Base-by-base conservation (phyloP, 2,797 vertebrate species). In the Adrianichthys oophorus region DNA sequence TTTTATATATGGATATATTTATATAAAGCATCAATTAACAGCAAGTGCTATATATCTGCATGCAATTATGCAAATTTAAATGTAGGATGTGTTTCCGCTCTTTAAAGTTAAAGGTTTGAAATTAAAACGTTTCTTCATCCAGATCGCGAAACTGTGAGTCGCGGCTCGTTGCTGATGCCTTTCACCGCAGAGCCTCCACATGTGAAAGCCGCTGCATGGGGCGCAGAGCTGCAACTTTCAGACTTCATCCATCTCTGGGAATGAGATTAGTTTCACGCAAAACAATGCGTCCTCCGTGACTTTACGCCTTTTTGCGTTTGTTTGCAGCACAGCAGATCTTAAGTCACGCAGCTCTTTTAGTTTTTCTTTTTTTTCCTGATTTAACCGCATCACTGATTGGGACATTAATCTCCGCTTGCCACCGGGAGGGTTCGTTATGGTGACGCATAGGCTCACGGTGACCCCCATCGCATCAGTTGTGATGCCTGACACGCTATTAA, bases 361-460 rank as follows among this genome's bases (percentile, higher is more conserved):
- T 12, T n/a, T 7, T 7, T 3, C 10, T 32, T 52, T 7, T 29
- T 21, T 15, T 40, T 17, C 16, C 52, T 78, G 69, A 73, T 76
- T 80, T 79, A 80, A 80, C 64, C 57, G 56, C 80, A 64, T 64
- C 70, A 16, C 74, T 70, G 85, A 87, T 84, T 87, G 85, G 82
- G 62, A 57, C 85, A 86, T 90, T 70, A 41, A 84, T 87, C 85
- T 78, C 58, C 43, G 42, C 47, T 56, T 53, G 72, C 63, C 48
- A 44, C 42, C 48, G 15, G 53, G 14, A 68, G 67, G 82, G 78
- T 80, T 86, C 85, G 85, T 92, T 89, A 90, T 80, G 73, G 85
- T 88, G 89, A 91, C 72, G 63, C 89, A 88, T 90, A 41, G 85
- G 65, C 78, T 79, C 82, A 52, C 83, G 72, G 84, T 89, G 89